A percentile compares a stretch with the other conserved stretches of the same genome.
These are phyloP conservation scores for Tetragnatha montana DNA, from an alignment of 2,888 invertebrate genomes.

Conservation along the genomic window DNA sequence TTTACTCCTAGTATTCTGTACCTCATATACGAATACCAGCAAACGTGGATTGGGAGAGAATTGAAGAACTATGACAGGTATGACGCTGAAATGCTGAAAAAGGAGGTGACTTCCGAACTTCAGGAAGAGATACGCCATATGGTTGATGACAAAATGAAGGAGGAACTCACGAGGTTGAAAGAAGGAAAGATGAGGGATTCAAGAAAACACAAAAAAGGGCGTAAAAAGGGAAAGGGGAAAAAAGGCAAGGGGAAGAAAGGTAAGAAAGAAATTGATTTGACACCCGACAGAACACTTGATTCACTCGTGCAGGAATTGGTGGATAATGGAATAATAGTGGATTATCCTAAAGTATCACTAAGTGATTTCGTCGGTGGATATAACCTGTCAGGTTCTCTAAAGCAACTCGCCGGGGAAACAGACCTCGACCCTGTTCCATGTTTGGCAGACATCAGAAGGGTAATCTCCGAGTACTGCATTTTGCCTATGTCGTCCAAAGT, in stretches of 20 bases:
- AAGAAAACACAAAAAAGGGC: conserved; percentile 9
- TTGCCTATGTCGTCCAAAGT: conserved; percentile 82
- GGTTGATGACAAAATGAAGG: conserved; percentile 58
- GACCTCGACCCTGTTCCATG: conserved; percentile 79
- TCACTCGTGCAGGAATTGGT: conserved; percentile 94
- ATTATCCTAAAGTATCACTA: conserved; percentile 83
- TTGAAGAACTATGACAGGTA: conserved; percentile 26
- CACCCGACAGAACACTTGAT: conserved; percentile 81
- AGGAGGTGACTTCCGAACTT: conserved; percentile 38
- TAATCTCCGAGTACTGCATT: conserved; percentile 91
- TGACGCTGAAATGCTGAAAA: conserved; percentile 13
- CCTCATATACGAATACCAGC: conserved; percentile 27
- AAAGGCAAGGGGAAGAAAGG: conserved; percentile 27
- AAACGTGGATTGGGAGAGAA: conserved; percentile 21
- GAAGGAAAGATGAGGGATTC: conserved; percentile 38
- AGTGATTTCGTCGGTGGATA: conserved; percentile 86
- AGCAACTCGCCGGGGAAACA: conserved; percentile 70
- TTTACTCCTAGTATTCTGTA: conserved; percentile 30
- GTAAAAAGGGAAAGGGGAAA: conserved; percentile 2
- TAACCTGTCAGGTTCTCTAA: conserved; percentile 76
- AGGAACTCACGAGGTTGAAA: conserved; percentile 11
- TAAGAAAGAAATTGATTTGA: conserved; percentile 50
- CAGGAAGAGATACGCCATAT: conserved; percentile 22
- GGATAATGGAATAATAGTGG: conserved; percentile 90
- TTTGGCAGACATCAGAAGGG: conserved; percentile 88